Conservation (phyloP, 1,140 invertebrate species). For the Cepaea nemoralis region DNA sequence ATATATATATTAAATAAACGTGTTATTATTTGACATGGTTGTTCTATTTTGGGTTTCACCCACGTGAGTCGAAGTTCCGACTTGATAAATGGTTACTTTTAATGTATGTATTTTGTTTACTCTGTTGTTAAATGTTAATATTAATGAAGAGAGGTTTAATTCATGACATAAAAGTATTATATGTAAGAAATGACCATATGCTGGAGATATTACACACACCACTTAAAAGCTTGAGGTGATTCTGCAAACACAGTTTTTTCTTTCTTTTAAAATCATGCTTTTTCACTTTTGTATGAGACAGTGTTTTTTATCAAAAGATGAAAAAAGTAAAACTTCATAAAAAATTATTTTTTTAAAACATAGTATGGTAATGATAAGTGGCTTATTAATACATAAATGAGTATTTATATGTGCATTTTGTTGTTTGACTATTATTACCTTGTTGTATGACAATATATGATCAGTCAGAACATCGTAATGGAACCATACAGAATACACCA, state of each 20-base stretch:
- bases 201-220: neutral
- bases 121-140: neutral
- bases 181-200: neutral
- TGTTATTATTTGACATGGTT: neutral
- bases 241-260: neutral
- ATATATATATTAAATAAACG: neutral
- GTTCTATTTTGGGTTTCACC: neutral
- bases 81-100: slow-evolving; percentile 9
- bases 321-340: neutral
- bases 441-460: neutral
- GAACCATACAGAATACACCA: slow-evolving; percentile 7
- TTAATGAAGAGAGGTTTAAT: neutral
- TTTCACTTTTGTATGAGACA: neutral
- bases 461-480: neutral
- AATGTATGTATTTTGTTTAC: neutral
- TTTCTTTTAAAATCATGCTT: neutral
- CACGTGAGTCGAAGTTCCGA: slow-evolving; percentile 25
- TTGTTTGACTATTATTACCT: neutral
- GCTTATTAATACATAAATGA: neutral
- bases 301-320: neutral
- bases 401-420: neutral
- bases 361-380: neutral
- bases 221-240: neutral
- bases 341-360: neutral
- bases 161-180: slow-evolving; percentile 15